A percentile compares a stretch with the other conserved stretches of the same genome.
Conservation (phyloP, 2,797 vertebrate species). For the Helicolenus hilgendorfi region DNA sequence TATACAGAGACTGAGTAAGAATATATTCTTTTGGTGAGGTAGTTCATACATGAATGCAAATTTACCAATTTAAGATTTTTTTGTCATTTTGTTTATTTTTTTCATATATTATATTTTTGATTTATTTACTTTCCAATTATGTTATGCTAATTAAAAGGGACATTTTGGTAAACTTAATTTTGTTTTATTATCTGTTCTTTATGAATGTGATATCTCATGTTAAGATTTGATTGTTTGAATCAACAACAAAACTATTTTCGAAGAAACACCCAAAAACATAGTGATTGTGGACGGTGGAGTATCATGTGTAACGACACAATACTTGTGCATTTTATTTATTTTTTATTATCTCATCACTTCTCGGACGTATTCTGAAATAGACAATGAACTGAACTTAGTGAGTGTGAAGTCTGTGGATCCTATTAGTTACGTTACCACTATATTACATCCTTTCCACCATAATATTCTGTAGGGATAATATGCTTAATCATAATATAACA, state of each 20-base stretch:
- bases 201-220: no score
- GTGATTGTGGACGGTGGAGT: not conserved
- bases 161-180: no score
- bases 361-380: not conserved
- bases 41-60: no score
- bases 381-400: not conserved
- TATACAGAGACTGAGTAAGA: no score
- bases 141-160: no score
- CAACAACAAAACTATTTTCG: no score
- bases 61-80: no score
- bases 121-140: no score
- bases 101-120: not conserved
- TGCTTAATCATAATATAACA: not conserved
- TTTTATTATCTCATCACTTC: not conserved
- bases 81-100: not conserved
- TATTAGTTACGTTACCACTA: not conserved
- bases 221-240: no score
- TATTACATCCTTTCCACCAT: not conserved
- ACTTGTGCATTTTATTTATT: not conserved
- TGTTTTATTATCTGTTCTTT: no score
- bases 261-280: not conserved
- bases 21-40: no score
- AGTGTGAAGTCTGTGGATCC: not conserved
- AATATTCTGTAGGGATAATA: not conserved
- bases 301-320: not conserved